Evolutionary conservation across 2,888 invertebrate genomes (phyloP).

Genomic region (Drosophila robusta): DNA sequence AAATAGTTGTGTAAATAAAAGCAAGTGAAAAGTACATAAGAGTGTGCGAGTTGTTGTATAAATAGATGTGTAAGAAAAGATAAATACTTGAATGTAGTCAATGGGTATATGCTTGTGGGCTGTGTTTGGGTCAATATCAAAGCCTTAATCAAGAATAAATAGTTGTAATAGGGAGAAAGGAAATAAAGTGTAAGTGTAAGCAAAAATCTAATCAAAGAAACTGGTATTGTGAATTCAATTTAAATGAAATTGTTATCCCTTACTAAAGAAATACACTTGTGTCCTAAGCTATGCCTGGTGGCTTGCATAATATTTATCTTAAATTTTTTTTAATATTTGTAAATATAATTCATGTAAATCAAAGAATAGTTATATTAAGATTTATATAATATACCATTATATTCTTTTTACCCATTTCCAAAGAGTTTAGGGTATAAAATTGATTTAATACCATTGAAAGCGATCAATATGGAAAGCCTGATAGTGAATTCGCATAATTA

Average conservation of each 20-base stretch:
- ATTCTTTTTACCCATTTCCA: too few relatives aligned
- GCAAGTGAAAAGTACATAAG: neutral
- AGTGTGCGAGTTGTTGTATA: constrained; percentile 5
- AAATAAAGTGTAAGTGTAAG: neutral
- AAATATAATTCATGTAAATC: too few relatives aligned
- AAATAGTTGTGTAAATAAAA: constrained; percentile 14
- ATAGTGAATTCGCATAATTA: too few relatives aligned
- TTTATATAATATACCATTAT: too few relatives aligned
- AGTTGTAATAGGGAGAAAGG: neutral
- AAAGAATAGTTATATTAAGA: too few relatives aligned
- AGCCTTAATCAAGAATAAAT: neutral
- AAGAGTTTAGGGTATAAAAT: too few relatives aligned
- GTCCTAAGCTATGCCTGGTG: too few relatives aligned
- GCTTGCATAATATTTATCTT: too few relatives aligned
- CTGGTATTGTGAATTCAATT: neutral
- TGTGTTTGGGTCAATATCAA: neutral
- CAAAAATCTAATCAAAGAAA: neutral
- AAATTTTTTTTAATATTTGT: too few relatives aligned
- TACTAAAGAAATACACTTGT: too few relatives aligned
- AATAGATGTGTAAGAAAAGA: neutral
- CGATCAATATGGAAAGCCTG: too few relatives aligned
- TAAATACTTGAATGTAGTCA: constrained; percentile 9
- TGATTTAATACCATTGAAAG: too few relatives aligned
- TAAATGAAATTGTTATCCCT: neutral
- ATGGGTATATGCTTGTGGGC: neutral